These are phyloP conservation scores for Phocoena sinus DNA, from an alignment of 2,113 vertebrate species.

Conservation along the genomic window DNA sequence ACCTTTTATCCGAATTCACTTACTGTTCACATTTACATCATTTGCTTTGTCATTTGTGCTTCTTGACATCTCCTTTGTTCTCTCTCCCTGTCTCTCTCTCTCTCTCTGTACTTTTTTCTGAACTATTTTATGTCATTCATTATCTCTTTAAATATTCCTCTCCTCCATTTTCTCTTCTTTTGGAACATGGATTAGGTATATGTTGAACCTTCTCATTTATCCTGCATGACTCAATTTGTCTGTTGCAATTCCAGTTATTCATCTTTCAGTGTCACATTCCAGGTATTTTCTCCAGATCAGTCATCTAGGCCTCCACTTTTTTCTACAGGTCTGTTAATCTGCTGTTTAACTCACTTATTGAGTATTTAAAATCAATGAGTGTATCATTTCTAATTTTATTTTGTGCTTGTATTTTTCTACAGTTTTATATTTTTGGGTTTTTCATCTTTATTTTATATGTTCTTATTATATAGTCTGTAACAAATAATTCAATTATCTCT, in stretches of 20 bases:
- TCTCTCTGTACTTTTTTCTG: not conserved
- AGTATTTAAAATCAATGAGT: not conserved
- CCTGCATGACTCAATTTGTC: not conserved
- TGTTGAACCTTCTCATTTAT: not conserved
- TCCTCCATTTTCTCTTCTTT: not conserved
- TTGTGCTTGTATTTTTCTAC: not conserved
- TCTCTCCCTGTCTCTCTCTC: not conserved
- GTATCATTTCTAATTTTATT: not conserved
- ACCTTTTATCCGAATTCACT: not conserved
- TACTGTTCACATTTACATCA: not conserved
- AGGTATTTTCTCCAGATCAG: not conserved
- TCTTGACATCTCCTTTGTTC: not conserved
- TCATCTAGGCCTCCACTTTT: not conserved
- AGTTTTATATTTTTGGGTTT: not conserved
- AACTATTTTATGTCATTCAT: not conserved
- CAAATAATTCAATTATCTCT: not conserved
- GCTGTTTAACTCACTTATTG: not conserved
- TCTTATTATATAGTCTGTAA: not conserved
- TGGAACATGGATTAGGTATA: not conserved
- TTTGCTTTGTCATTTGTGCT: not conserved
- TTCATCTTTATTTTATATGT: not conserved
- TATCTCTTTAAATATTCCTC: not conserved
- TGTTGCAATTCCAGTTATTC: not conserved
- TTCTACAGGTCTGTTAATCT: not conserved
- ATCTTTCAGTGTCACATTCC: not conserved